These are phyloP conservation scores for Aldabrachelys gigantea DNA, from an alignment of 2,113 vertebrate genomes.

Conservation along the genomic window DNA sequence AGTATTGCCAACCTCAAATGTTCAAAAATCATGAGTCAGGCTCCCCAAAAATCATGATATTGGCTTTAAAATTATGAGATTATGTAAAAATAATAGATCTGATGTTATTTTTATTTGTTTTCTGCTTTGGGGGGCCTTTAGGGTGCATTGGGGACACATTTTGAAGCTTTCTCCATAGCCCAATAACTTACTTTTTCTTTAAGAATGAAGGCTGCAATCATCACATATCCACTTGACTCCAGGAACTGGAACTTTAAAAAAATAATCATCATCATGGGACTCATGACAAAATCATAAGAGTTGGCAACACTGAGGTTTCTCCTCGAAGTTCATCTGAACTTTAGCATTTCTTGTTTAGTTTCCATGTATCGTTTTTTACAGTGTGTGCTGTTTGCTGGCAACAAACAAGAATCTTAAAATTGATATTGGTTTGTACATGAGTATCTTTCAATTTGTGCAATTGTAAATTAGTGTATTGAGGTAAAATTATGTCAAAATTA, in stretches of 20 bases:
- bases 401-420: constrained; percentile 5
- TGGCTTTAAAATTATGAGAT: neutral
- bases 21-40: neutral
- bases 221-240: neutral
- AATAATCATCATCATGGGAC: neutral
- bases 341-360: neutral
- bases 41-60: neutral
- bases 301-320: neutral
- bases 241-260: neutral
- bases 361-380: neutral
- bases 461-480: neutral
- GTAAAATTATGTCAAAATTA: accelerated
- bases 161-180: neutral
- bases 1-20: neutral
- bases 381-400: neutral
- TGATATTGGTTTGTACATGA: accelerated
- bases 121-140: neutral
- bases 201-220: neutral
- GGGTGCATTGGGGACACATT: neutral
- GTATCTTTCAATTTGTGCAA: neutral
- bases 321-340: constrained; percentile 33
- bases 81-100: neutral
- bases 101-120: neutral
- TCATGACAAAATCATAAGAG: neutral
- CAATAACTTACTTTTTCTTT: neutral